Conservation (phyloP, 35 echinoderm and acorn worm species). For the Heliocidaris tuberculata region DNA sequence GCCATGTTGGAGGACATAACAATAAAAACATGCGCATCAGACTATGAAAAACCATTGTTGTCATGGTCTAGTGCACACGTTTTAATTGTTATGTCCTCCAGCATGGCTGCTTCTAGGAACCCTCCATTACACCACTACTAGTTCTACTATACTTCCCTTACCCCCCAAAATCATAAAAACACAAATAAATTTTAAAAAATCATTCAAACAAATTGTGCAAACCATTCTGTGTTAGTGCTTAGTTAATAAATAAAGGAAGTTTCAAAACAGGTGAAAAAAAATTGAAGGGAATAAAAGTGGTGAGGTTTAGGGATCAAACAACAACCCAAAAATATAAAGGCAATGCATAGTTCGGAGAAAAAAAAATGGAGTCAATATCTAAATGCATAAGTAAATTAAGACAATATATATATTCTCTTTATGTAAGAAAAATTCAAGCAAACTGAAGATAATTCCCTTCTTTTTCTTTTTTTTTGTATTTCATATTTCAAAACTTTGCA, state of each 20-base stretch:
- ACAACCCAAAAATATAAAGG: not conserved
- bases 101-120: too few species aligned
- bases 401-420: not conserved
- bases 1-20: too few species aligned
- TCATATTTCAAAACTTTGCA: not conserved
- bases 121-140: not conserved
- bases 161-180: too few species aligned
- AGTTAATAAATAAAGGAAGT: not conserved
- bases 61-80: too few species aligned
- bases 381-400: too few species aligned
- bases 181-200: not conserved
- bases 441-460: too few species aligned
- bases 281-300: not conserved
- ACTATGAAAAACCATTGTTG: too few species aligned
- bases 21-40: too few species aligned
- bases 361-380: not conserved
- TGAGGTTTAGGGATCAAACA: not conserved
- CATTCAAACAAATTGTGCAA: not conserved
- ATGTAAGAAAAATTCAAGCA: too few species aligned
- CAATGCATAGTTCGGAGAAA: not conserved
- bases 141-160: not conserved
- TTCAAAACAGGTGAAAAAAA: not conserved
- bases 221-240: not conserved
- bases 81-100: too few species aligned
- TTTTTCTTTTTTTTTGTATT: not conserved